Evolutionary conservation across 2,113 vertebrate species (phyloP).

Genomic region (Martes martes): DNA sequence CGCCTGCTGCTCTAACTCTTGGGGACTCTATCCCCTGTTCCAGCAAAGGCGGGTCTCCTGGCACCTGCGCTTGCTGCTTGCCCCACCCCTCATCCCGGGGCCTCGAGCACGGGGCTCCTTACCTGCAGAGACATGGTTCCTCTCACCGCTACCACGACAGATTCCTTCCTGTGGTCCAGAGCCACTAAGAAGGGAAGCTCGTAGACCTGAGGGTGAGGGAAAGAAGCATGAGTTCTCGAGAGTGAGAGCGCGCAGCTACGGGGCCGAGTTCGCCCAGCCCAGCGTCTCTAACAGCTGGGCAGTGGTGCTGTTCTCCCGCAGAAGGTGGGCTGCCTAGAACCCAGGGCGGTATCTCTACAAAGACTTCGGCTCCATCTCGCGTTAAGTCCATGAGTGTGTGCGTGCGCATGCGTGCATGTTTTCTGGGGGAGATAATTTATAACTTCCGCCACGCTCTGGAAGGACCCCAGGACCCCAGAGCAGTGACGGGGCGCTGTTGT

Average conservation of each 20-base stretch:
- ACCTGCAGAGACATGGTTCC: conserved; percentile 97
- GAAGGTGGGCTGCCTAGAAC: fast-evolving
- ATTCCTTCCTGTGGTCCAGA: conserved; percentile 95
- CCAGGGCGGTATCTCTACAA: fast-evolving
- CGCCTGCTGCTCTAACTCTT: background rate
- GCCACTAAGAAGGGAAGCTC: conserved; percentile 97
- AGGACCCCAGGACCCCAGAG: background rate
- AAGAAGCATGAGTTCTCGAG: background rate
- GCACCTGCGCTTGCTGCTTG: fast-evolving
- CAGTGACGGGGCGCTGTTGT: fast-evolving
- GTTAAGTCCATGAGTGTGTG: background rate
- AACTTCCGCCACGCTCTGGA: background rate
- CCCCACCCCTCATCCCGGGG: background rate
- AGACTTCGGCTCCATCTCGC: background rate
- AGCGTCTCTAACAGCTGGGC: background rate
- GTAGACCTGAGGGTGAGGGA: conserved; percentile 87
- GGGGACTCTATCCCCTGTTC: fast-evolving
- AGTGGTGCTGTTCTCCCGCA: background rate
- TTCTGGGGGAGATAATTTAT: background rate
- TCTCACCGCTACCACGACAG: conserved; percentile 93
- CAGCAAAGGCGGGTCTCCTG: fast-evolving
- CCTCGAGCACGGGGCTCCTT: background rate
- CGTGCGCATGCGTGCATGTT: fast-evolving
- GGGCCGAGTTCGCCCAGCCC: background rate
- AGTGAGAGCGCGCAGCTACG: background rate